Evolutionary conservation across 1,140 invertebrate genomes (phyloP).

Genomic region (Varroa destructor): DNA sequence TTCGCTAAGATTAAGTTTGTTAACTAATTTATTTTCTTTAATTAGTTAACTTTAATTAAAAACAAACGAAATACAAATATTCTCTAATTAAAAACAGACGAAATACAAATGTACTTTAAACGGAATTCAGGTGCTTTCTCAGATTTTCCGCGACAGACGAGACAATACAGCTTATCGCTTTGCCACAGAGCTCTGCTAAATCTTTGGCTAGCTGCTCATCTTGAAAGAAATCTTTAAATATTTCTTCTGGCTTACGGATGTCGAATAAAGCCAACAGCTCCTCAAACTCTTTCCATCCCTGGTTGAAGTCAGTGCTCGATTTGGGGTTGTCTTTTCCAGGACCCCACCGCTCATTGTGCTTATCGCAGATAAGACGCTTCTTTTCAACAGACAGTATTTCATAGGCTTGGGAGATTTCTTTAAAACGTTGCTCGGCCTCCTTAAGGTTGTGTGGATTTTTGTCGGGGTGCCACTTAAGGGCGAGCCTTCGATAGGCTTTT

Average conservation of each 20-base stretch:
- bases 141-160: too few relatives aligned
- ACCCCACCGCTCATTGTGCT: conserved; percentile 61
- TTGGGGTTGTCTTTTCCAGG: conserved; percentile 36
- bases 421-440: conserved; percentile 87
- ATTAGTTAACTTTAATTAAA: too few relatives aligned
- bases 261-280: conserved; percentile 54
- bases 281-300: conserved; percentile 40
- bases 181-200: conserved; percentile 47
- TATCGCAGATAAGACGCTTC: conserved; percentile 62
- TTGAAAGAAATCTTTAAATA: conserved; percentile 64
- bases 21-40: too few relatives aligned
- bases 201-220: conserved; percentile 51
- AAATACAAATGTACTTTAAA: too few relatives aligned
- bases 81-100: too few relatives aligned
- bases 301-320: conserved; percentile 36
- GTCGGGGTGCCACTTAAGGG: conserved; percentile 99
- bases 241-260: conserved; percentile 92
- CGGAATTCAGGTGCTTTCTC: too few relatives aligned
- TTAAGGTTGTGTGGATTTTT: conserved; percentile 95
- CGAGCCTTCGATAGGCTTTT: conserved; percentile 83
- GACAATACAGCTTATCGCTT: too few relatives aligned
- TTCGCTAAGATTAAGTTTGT: too few relatives aligned
- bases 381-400: conserved; percentile 86
- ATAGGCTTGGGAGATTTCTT: conserved; percentile 97
- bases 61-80: too few relatives aligned